Base-by-base conservation (phyloP, 2,888 invertebrate genomes). In the Caenorhabditis drosophilae region DNA sequence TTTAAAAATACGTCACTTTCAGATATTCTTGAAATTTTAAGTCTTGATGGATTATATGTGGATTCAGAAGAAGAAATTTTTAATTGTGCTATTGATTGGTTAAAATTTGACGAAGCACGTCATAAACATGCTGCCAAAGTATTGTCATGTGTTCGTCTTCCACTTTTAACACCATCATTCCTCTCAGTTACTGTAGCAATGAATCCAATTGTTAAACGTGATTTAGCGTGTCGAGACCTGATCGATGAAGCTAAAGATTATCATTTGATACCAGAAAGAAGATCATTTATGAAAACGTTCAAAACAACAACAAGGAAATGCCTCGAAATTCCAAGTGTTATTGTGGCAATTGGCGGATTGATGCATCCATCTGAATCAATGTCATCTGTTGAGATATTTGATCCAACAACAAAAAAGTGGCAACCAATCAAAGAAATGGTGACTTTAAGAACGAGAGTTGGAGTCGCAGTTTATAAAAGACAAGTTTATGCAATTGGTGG, bases 221-320 rank as follows among this genome's bases (percentile, higher is more conserved):
- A 90, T 23, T 89, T 91, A 79, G 62, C 62, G 16, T 81, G 81
- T 53, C 58, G 80, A 22, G 76, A 79, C 51, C 62, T 81, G 48
- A 68, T 93, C 50, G 92, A 93, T 84, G 92, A 92, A 85, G 92
- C 92, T 0, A 88, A 90, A 83, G 92, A 92, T 82, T 93, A 90
- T 84, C 91, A 92, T 84, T 85, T 92, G 58, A 90, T 93, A 87
- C 93, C 92, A 1, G 92, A 92, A 84, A 86, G 92, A 66, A 86
- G 92, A 7, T 88, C 89, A n/a, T 67, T 90, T 41, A 85, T 92
- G 67, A 90, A 90, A 81, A 90, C 90, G 63, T 77, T 79, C 66
- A 88, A 90, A 74, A 90, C 90, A 2, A 87, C 90, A 59, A 90
- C 90, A 11, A 87, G 64, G 35, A n/a, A 89, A 73, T 90, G 90